Evolutionary conservation across 2,888 invertebrate species (phyloP).

Genomic region (Pinctada fucata): DNA sequence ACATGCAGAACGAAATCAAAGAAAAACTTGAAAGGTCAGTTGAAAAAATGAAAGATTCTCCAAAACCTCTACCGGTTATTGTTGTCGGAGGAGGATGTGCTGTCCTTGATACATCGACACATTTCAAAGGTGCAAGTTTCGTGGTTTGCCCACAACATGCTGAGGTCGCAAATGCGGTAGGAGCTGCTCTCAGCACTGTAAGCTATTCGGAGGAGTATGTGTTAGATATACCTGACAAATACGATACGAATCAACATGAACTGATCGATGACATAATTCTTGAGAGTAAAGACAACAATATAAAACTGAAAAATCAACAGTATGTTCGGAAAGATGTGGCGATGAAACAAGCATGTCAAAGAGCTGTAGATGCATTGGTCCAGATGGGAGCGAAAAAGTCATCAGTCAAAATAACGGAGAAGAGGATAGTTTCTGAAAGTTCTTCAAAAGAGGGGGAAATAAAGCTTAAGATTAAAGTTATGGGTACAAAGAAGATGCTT

Average conservation of each 20-base stretch:
- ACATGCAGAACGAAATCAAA: constrained; percentile 62
- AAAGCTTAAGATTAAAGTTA: constrained; percentile 66
- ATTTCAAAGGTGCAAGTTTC: constrained; percentile 52
- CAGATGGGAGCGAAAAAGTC: constrained; percentile 48
- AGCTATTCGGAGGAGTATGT: constrained; percentile 62
- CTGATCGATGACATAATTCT: constrained; percentile 48
- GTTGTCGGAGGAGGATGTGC: constrained; percentile 72
- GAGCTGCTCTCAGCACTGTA: constrained; percentile 73
- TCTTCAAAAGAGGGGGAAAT: constrained; percentile 71
- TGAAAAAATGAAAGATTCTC: constrained; percentile 65
- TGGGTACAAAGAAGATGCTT: constrained; percentile 47
- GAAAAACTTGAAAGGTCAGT: constrained; percentile 60
- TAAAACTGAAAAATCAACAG: background rate
- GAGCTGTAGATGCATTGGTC: constrained; percentile 32
- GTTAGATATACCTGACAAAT: constrained; percentile 52
- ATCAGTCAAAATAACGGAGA: constrained; percentile 54
- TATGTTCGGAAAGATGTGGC: too few species aligned
- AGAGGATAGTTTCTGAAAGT: constrained; percentile 61
- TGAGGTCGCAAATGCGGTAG: constrained; percentile 75
- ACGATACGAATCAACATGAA: constrained; percentile 40
- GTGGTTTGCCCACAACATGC: constrained; percentile 55
- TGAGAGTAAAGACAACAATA: constrained; percentile 48
- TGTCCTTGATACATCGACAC: constrained; percentile 52
- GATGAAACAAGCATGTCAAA: constrained; percentile 40
- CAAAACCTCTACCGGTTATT: constrained; percentile 62